Evolutionary conservation across 2,113 vertebrate genomes (phyloP).

Genomic region (Stictonetta naevosa): DNA sequence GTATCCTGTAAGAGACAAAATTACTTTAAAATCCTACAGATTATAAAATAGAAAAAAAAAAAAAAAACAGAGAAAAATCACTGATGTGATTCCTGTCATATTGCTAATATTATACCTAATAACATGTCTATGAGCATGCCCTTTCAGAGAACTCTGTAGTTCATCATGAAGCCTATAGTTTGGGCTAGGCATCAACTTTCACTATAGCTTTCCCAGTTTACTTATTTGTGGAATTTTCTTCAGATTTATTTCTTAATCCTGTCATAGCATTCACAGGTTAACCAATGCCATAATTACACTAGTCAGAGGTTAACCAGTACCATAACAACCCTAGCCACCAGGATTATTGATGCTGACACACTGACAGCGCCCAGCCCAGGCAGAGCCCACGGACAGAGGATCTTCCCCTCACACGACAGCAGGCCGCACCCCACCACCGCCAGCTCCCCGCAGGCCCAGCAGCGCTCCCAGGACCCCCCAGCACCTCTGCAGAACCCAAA

Average conservation of each 20-base stretch:
- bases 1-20: no score
- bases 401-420: no score
- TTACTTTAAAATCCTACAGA: not conserved
- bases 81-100: rapidly evolving
- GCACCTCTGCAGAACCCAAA: no score
- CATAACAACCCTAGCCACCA: no score
- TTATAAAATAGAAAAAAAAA: not conserved
- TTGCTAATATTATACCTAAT: not conserved
- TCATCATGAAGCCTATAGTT: not conserved
- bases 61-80: not conserved
- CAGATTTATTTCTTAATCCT: rapidly evolving
- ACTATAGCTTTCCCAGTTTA: not conserved
- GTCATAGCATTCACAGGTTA: rapidly evolving
- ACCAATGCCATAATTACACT: not conserved
- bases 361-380: no score
- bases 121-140: rapidly evolving
- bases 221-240: not conserved
- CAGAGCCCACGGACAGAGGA: no score
- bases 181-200: not conserved
- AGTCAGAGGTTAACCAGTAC: no score
- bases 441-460: no score
- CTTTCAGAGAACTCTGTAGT: rapidly evolving
- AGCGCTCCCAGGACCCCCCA: no score
- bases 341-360: no score
- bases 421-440: no score